Evolutionary conservation across 2,888 invertebrate genomes (phyloP).

Genomic region (Orchestes rusci): DNA sequence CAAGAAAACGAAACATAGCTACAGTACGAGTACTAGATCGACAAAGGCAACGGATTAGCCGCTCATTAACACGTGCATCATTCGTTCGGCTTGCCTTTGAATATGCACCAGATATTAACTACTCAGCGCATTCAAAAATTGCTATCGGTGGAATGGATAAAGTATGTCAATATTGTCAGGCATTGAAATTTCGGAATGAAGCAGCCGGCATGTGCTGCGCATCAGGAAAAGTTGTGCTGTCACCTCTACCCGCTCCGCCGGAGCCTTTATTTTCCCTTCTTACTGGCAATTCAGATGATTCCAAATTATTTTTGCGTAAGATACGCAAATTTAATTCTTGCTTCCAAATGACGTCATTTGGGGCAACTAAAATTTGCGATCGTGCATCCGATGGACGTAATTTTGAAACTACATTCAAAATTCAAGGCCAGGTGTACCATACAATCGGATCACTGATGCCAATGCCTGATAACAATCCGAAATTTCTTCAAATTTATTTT

Average conservation of each 20-base stretch:
- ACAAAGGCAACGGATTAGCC: too few species aligned
- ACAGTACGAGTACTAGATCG: too few species aligned
- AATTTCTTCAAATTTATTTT: conserved; percentile 28
- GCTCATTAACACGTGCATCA: too few species aligned
- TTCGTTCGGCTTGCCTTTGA: too few species aligned
- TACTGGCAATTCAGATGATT: background rate
- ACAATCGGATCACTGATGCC: conserved; percentile 16
- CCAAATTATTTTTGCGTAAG: conserved; percentile 3
- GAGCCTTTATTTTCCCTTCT: conserved; percentile 7
- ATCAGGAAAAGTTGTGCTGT: conserved; percentile 11
- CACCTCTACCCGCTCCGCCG: conserved; percentile 3
- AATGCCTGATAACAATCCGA: conserved; percentile 30
- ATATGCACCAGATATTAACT: too few species aligned
- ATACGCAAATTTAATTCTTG: conserved; percentile 9
- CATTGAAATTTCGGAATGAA: conserved; percentile 2
- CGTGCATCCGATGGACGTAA: too few species aligned
- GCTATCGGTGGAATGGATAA: conserved; percentile 1
- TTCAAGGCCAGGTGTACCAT: conserved; percentile 13
- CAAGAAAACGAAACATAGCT: too few species aligned
- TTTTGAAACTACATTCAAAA: too few species aligned
- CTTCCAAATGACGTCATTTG: conserved; percentile 5
- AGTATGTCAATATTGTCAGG: conserved; percentile 20
- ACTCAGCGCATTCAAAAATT: too few species aligned
- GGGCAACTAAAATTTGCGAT: too few species aligned
- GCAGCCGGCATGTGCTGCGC: conserved; percentile 10